These are phyloP conservation scores for Tetramorium alpestre DNA, from an alignment of 1,140 invertebrate species.

Conservation along the genomic window DNA sequence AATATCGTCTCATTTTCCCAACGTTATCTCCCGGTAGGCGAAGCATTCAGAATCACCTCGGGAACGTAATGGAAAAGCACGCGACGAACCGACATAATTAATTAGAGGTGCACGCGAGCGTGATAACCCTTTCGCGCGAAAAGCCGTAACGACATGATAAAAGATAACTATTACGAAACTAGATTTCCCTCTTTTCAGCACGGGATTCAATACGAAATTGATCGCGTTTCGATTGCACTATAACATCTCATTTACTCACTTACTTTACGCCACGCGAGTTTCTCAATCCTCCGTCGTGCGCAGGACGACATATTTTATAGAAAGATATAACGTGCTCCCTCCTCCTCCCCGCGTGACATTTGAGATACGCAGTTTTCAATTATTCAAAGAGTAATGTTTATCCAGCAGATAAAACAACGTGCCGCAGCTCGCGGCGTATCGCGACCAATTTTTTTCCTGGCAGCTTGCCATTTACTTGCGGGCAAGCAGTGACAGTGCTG, in stretches of 20 bases:
- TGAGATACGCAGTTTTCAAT: slow-evolving; percentile 24
- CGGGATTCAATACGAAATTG: background rate
- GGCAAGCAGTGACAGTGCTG: background rate
- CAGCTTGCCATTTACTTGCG: background rate
- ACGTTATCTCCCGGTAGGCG: background rate
- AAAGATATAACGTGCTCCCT: background rate
- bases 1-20: background rate
- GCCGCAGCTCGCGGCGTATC: background rate
- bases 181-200: background rate
- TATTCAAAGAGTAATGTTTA: slow-evolving; percentile 16
- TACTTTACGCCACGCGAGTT: background rate
- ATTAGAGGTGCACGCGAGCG: slow-evolving; percentile 11
- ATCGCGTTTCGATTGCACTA: background rate
- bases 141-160: background rate
- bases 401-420: slow-evolving; percentile 1
- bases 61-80: background rate
- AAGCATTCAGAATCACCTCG: background rate
- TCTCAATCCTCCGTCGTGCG: background rate
- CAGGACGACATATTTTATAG: background rate
- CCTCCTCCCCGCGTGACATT: background rate
- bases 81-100: slow-evolving; percentile 38
- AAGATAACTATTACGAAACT: background rate
- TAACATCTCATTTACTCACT: background rate
- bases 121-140: background rate
- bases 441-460: slow-evolving; percentile 12